Percentiles rank a stretch among this genome's conserved stretches.
These are phyloP conservation scores for Mohoua ochrocephala DNA, from an alignment of 2,113 vertebrate species.

Conservation along the genomic window DNA sequence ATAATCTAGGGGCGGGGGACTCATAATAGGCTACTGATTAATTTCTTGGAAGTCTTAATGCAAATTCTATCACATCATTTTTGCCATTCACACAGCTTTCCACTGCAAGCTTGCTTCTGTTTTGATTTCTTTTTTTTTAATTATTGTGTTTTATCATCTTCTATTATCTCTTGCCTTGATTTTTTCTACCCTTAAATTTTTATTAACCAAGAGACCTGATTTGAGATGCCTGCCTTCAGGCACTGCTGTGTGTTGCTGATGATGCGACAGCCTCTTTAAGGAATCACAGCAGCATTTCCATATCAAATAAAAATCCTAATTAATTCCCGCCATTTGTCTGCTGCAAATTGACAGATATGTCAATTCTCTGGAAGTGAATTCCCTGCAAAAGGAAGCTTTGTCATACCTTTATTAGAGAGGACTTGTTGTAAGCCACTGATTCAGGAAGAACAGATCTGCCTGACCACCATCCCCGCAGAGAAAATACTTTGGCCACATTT, in stretches of 20 bases:
- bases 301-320: constrained; percentile 37
- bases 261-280: not conserved
- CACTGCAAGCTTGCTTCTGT: not conserved
- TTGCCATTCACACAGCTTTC: not conserved
- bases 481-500: not conserved
- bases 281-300: constrained; percentile 17
- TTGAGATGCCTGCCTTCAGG: constrained; percentile 18
- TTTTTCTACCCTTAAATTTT: not conserved
- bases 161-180: not conserved
- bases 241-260: not conserved
- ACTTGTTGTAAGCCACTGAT: not conserved
- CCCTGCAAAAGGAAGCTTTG: not conserved
- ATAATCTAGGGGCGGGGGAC: not conserved
- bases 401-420: not conserved
- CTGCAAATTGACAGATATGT: not conserved
- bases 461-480: not conserved
- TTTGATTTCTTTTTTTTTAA: not conserved
- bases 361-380: not conserved
- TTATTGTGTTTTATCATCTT: not conserved
- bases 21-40: not conserved
- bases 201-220: constrained; percentile 18
- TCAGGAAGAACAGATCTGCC: not conserved
- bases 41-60: not conserved
- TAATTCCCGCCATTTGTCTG: not conserved
- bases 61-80: not conserved